phyloP scores from a whole-genome alignment of 2,888 invertebrate genomes.

The Drosophila parthenogenetica region DNA sequence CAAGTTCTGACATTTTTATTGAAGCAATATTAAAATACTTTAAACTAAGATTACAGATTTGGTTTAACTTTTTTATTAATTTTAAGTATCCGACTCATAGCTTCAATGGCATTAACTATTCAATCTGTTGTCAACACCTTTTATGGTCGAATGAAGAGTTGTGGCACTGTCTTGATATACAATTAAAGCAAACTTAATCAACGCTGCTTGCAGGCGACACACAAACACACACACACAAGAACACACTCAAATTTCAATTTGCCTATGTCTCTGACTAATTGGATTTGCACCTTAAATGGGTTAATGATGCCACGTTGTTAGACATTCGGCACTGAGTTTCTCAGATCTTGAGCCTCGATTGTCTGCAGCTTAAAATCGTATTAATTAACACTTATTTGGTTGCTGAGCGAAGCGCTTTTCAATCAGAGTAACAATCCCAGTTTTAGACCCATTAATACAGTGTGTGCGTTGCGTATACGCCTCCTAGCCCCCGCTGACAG shows the following conservation, averaged over 20 bases:
- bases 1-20: too few relatives aligned
- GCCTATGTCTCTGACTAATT: slow-evolving; percentile 55
- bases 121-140: not conserved
- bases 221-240: too few relatives aligned
- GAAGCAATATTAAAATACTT: too few relatives aligned
- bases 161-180: slow-evolving; percentile 15
- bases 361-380: slow-evolving; percentile 67
- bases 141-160: not conserved
- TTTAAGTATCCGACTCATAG: too few relatives aligned
- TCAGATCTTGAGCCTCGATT: slow-evolving; percentile 40
- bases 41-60: too few relatives aligned
- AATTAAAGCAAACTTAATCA: slow-evolving; percentile 55
- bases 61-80: too few relatives aligned
- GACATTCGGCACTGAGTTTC: slow-evolving; percentile 15
- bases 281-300: slow-evolving; percentile 69
- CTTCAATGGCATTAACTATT: not conserved
- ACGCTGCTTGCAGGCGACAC: slow-evolving; percentile 17
- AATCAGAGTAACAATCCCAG: slow-evolving; percentile 37
- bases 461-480: slow-evolving; percentile 41
- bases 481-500: slow-evolving; percentile 20
- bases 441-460: not conserved
- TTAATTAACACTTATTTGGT: slow-evolving; percentile 70
- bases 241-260: slow-evolving; percentile 46
- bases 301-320: slow-evolving; percentile 58
- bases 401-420: slow-evolving; percentile 49